Evolutionary conservation across 1,140 invertebrate species (phyloP).

Genomic region (Patella vulgata): DNA sequence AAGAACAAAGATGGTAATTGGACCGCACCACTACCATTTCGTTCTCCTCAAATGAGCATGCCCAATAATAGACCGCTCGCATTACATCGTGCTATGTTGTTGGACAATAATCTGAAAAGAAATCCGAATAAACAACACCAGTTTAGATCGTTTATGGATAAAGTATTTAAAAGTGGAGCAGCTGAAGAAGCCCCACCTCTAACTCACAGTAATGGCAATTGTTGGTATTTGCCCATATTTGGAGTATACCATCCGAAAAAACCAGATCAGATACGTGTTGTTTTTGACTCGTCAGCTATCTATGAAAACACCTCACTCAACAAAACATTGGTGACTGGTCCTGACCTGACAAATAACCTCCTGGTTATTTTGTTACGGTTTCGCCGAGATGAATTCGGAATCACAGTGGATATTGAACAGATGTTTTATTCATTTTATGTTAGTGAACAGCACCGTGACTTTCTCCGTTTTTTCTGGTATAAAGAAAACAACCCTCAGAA

Average conservation of each 20-base stretch:
- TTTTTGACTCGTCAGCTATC: conserved; percentile 26
- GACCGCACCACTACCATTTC: conserved; percentile 32
- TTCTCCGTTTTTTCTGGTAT: conserved; percentile 37
- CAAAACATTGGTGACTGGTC: conserved; percentile 35
- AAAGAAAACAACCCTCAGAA: conserved; percentile 17
- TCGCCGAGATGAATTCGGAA: conserved; percentile 22
- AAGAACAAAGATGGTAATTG: conserved; percentile 19
- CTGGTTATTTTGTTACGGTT: conserved; percentile 37
- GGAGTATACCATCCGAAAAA: conserved; percentile 33
- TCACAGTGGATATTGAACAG: conserved; percentile 33
- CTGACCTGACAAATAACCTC: conserved; percentile 57
- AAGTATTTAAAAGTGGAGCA: conserved; percentile 8
- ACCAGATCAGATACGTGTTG: conserved; percentile 22
- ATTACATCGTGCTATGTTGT: conserved; percentile 11
- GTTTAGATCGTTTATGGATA: conserved; percentile 23
- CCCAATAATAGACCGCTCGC: conserved; percentile 27
- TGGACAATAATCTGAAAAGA: conserved; percentile 20
- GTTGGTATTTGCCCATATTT: conserved; percentile 30
- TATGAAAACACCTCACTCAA: conserved; percentile 44
- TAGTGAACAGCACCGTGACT: conserved; percentile 20
- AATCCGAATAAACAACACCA: conserved; percentile 23
- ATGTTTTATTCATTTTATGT: conserved; percentile 38
- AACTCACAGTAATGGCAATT: conserved; percentile 9
- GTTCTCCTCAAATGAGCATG: conserved; percentile 3
- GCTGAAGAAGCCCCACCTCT: conserved; percentile 25